Evolutionary conservation across 2,888 invertebrate genomes (phyloP).

Genomic region (Machimus rusticus): DNA sequence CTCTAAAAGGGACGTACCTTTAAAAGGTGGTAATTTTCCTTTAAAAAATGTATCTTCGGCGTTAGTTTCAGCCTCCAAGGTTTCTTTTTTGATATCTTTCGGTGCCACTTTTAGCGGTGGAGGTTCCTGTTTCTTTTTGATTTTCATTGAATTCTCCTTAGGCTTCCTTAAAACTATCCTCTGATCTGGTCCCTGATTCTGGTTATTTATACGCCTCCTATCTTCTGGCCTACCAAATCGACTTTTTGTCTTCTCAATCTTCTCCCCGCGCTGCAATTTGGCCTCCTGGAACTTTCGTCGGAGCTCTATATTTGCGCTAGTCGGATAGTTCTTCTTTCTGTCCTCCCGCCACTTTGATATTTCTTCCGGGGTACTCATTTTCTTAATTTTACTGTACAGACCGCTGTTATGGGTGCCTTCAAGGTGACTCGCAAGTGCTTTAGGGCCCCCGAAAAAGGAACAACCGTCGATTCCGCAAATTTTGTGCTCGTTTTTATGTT

Average conservation of each 20-base stretch:
- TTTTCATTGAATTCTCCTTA: background rate
- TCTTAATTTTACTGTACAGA: slow-evolving; percentile 78
- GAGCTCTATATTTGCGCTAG: slow-evolving; percentile 72
- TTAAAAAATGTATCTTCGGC: background rate
- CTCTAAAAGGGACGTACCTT: slow-evolving; percentile 44
- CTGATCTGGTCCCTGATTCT: background rate
- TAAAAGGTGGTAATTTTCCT: slow-evolving; percentile 41
- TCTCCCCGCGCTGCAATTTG: slow-evolving; percentile 77
- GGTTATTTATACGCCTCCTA: slow-evolving; percentile 52
- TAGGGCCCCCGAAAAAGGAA: slow-evolving; percentile 78
- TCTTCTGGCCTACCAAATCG: slow-evolving; percentile 63
- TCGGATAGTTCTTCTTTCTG: slow-evolving; percentile 80
- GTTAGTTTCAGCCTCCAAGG: background rate
- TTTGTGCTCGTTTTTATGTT: slow-evolving; percentile 78
- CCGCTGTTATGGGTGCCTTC: slow-evolving; percentile 86
- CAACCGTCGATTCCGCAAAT: slow-evolving; percentile 84
- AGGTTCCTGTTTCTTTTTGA: background rate
- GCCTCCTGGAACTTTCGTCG: slow-evolving; percentile 71
- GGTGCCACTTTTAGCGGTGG: background rate
- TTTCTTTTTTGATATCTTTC: background rate
- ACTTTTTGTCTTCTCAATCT: slow-evolving; percentile 65
- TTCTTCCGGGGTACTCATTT: slow-evolving; percentile 80
- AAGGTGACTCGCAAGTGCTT: slow-evolving; percentile 81
- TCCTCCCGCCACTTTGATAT: slow-evolving; percentile 85
- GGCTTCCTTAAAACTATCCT: background rate